These are phyloP conservation scores for Hedychridium roseum DNA, from an alignment of 2,888 invertebrate genomes.

Conservation along the genomic window DNA sequence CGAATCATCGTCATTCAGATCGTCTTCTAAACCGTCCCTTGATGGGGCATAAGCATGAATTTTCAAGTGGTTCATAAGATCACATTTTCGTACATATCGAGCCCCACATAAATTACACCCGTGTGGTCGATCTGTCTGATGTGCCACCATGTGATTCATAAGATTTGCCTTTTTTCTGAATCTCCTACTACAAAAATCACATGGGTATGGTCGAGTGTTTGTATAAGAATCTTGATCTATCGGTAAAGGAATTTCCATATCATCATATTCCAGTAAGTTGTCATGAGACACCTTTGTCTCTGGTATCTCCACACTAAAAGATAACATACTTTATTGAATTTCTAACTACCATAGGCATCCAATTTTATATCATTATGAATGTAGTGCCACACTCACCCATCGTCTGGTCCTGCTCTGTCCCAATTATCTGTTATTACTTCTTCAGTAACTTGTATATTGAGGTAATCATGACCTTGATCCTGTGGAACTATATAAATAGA, in stretches of 20 bases:
- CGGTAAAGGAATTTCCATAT: slow-evolving; percentile 79
- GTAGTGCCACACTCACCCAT: slow-evolving; percentile 71
- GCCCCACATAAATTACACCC: slow-evolving; percentile 85
- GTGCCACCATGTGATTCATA: slow-evolving; percentile 88
- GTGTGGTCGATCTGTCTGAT: slow-evolving; percentile 84
- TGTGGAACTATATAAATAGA: slow-evolving; percentile 65
- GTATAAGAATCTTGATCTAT: slow-evolving; percentile 84
- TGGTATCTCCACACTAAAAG: slow-evolving; percentile 73
- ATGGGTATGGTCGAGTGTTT: slow-evolving; percentile 81
- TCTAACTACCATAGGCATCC: no score
- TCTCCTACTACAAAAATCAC: slow-evolving; percentile 84
- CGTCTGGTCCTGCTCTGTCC: slow-evolving; percentile 77
- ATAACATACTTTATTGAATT: slow-evolving; percentile 11
- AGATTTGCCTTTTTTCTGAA: slow-evolving; percentile 85
- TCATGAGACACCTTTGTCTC: slow-evolving; percentile 63
- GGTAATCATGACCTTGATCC: slow-evolving; percentile 62
- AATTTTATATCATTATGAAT: no score
- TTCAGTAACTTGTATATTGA: slow-evolving; percentile 74
- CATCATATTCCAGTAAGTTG: slow-evolving; percentile 69
- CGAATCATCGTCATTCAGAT: slow-evolving; percentile 64
- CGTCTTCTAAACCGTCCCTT: slow-evolving; percentile 66
- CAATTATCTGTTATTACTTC: slow-evolving; percentile 85
- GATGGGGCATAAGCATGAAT: slow-evolving; percentile 82
- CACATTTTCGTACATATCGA: slow-evolving; percentile 79
- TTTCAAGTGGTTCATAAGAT: slow-evolving; percentile 84